These are phyloP conservation scores for Linnaemya vulpina DNA, from an alignment of 2,888 invertebrate species.

Conservation along the genomic window DNA sequence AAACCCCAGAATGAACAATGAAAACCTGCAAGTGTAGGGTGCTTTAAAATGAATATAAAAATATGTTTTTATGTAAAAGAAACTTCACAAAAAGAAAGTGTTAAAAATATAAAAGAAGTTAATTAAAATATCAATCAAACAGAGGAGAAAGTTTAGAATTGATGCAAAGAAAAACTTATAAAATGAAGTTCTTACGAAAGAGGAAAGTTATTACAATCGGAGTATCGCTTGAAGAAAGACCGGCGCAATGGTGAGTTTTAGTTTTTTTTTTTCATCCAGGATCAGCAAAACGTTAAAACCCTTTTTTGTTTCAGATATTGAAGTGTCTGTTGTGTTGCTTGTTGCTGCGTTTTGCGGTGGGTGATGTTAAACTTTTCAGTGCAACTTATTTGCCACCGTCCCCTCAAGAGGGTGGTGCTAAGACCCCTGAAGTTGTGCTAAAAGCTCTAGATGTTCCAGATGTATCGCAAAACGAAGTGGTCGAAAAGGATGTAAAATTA, in stretches of 20 bases:
- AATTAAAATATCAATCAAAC: constrained; percentile 44
- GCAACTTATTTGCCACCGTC: constrained; percentile 77
- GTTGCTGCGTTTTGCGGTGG: constrained; percentile 77
- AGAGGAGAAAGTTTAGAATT: constrained; percentile 62
- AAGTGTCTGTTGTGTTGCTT: constrained; percentile 73
- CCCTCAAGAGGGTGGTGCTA: constrained; percentile 59
- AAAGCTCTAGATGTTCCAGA: background rate
- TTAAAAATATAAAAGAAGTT: background rate
- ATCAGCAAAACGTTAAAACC: background rate
- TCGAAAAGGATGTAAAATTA: constrained; percentile 24
- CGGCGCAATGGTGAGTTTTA: constrained; percentile 47
- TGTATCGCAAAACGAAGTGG: constrained; percentile 25
- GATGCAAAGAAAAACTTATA: constrained; percentile 54
- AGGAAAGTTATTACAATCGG: constrained; percentile 39
- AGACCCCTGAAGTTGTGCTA: background rate
- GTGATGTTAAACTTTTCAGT: constrained; percentile 80
- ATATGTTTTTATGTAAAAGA: too few relatives aligned
- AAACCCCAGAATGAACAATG: background rate
- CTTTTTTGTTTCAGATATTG: constrained; percentile 18
- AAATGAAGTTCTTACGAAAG: constrained; percentile 37
- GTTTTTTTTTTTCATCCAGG: too few relatives aligned
- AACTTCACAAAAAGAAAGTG: constrained; percentile 3
- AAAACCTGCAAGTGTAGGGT: background rate
- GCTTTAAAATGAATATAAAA: background rate
- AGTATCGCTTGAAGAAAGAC: background rate